Evolutionary conservation across 2,113 vertebrate species (phyloP), one percentile per base, ranked within the genome.

Genomic region (Platysteira castanea): DNA sequence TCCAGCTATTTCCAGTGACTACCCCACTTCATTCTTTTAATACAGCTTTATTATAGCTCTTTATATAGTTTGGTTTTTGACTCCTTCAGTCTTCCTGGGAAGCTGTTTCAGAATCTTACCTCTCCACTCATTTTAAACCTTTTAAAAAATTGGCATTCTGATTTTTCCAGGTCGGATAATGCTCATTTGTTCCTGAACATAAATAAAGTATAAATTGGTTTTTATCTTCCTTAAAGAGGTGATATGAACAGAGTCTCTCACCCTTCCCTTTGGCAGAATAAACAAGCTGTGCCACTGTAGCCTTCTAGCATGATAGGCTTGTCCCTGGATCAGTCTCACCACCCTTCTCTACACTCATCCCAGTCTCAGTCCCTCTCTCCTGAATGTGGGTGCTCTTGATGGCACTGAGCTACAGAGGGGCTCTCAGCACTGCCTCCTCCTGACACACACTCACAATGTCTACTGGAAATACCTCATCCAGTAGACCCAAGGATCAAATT

Each of bases 381-480:
- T 71, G 39, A 33, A 64, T 0, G 1, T 0, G 0, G 31, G 20
- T 27, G 16, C 14, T 79, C 19, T 61, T 47, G 20, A 54, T 35
- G 56, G 31, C 67, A 52, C 17, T 1, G 3, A 69, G 22, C 50
- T 73, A 28, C 63, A 74, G 49, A 47, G 17, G 5, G 15, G 4
- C 4, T 70, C 76, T 87, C 39, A 78, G 41, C n/a, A 23, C 50
- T 61, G 30, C 54, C 41, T 86, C 9, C n/a, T 84, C 53, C 57
- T 73, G 44, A 54, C 12, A 15, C 3, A 4, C 21, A 44, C 54
- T 71, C 1, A 0, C 54, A 17, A 28, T 2, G 5, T 44, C 47
- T 68, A 2, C 54, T 74, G 68, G 44, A 91, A 80, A 30, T 41
- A 57, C 6, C 41, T 93, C 3, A 2, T 35, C 21, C 6, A 7